phyloP scores from a whole-genome alignment of 2,797 vertebrate genomes.

The Balearica regulorum region DNA sequence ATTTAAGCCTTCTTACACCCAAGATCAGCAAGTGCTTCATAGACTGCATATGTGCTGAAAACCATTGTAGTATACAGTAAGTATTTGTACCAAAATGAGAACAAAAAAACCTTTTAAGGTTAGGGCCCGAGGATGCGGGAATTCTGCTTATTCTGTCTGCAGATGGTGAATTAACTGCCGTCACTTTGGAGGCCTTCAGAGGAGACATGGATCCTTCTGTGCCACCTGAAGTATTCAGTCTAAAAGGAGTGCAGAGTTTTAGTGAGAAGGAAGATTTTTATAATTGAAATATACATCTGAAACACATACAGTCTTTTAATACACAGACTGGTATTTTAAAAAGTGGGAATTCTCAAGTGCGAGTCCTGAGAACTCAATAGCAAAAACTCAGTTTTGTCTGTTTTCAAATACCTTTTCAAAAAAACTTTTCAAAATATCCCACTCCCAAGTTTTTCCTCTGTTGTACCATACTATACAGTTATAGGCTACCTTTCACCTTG shows the following conservation, averaged over 20 bases:
- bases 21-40: not conserved
- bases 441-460: not conserved
- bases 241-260: constrained; percentile 45
- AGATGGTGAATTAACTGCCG: constrained; percentile 76
- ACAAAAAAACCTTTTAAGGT: constrained; percentile 81
- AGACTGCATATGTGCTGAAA: not conserved
- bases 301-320: not conserved
- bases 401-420: not conserved
- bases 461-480: not conserved
- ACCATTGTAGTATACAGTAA: not conserved
- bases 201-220: constrained; percentile 76
- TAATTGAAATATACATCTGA: not conserved
- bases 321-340: not conserved
- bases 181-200: constrained; percentile 83
- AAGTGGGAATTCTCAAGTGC: not conserved
- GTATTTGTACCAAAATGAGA: not conserved
- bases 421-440: not conserved
- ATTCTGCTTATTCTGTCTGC: constrained; percentile 84
- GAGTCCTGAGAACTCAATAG: not conserved
- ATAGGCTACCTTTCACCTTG: not conserved
- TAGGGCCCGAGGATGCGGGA: constrained; percentile 71
- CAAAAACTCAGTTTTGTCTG: not conserved
- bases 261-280: not conserved
- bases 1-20: not conserved
- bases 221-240: constrained; percentile 72